A percentile compares a stretch with the other conserved stretches of the same genome.
Evolutionary conservation across 2,888 invertebrate genomes (phyloP).

Genomic region (Thysanoteuthis rhombus): DNA sequence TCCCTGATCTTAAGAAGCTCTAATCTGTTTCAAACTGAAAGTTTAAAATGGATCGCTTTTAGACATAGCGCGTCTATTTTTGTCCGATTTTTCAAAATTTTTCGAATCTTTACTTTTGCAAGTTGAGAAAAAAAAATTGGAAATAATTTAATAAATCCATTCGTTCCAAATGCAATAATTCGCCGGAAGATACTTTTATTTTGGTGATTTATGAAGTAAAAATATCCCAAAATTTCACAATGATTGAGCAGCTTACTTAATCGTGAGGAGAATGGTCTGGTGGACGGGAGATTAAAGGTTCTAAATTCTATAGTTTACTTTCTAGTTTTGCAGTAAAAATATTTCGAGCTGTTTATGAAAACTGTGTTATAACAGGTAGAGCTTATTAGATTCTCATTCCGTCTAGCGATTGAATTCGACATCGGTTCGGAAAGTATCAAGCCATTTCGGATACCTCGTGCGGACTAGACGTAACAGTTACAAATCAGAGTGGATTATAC

Average conservation of each 20-base stretch:
- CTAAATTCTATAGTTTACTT: background rate
- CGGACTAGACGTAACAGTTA: no score
- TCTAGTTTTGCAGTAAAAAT: background rate
- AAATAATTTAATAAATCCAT: background rate
- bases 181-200: background rate
- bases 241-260: background rate
- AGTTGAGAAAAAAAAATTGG: background rate
- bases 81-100: background rate
- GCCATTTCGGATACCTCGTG: no score
- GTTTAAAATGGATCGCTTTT: conserved; percentile 12
- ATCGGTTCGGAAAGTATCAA: no score
- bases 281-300: background rate
- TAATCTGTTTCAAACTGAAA: background rate
- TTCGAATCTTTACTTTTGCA: background rate
- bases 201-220: background rate
- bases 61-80: background rate
- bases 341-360: no score
- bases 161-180: background rate
- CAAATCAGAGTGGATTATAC: no score
- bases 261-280: background rate
- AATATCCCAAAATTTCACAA: background rate
- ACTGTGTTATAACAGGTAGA: no score
- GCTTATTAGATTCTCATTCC: no score
- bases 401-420: no score
- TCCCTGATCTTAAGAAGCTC: background rate